Evolutionary conservation across 92 coral and sea anemone genomes (phyloP).

Genomic region (Zoanthus sansibaricus): DNA sequence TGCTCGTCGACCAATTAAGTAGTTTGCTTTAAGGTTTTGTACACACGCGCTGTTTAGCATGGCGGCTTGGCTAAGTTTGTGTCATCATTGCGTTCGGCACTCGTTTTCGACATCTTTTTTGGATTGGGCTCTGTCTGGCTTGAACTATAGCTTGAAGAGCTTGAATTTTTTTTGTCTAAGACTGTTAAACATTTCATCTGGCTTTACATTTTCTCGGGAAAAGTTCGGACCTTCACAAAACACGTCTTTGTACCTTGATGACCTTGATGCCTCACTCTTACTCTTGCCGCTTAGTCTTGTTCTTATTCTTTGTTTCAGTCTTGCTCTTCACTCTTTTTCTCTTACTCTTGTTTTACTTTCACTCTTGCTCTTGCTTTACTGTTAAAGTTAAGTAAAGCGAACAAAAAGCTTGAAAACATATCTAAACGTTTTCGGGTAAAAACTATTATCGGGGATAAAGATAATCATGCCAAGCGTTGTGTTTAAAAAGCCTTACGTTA

Average conservation of each 20-base stretch:
- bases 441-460: too few relatives aligned
- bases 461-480: too few relatives aligned
- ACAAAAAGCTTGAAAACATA: too few relatives aligned
- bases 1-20: neutral
- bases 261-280: too few relatives aligned
- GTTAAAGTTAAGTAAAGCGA: too few relatives aligned
- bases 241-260: neutral
- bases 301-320: too few relatives aligned
- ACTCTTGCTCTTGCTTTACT: too few relatives aligned
- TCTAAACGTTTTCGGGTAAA: too few relatives aligned
- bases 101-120: conserved; percentile 1
- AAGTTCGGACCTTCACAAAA: neutral
- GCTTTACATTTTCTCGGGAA: neutral
- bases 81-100: neutral
- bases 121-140: neutral
- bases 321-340: too few relatives aligned
- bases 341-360: too few relatives aligned
- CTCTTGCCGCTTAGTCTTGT: too few relatives aligned
- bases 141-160: neutral
- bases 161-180: neutral
- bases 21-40: neutral
- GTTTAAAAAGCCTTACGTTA: too few relatives aligned
- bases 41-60: neutral
- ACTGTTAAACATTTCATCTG: neutral
- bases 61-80: neutral